Evolutionary conservation across 2,797 vertebrate genomes (phyloP).

Genomic region (Eulemur rubriventer): DNA sequence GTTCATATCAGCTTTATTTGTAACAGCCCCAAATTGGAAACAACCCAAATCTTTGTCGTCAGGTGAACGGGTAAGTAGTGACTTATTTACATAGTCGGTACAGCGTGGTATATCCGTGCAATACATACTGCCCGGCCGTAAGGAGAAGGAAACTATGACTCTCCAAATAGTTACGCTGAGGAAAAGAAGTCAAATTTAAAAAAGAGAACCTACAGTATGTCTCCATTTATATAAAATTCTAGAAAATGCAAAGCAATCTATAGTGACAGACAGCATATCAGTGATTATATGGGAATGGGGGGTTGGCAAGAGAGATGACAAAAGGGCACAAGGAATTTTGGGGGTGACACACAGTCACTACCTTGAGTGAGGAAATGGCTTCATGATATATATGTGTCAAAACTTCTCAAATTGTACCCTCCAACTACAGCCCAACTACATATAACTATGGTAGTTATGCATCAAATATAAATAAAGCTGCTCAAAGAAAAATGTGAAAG

Average conservation of each 20-base stretch:
- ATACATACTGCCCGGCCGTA: not conserved
- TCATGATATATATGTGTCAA: too few species aligned
- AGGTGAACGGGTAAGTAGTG: not conserved
- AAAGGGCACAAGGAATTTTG: not conserved
- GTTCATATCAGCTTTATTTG: not conserved
- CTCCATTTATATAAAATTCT: not conserved
- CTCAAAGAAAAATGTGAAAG: not conserved
- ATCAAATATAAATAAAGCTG: not conserved
- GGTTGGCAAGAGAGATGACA: not conserved
- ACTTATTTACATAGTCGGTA: rapidly evolving
- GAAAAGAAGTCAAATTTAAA: not conserved
- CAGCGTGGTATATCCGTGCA: too few species aligned
- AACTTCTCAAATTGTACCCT: not conserved
- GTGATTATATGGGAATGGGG: not conserved
- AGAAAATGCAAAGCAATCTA: not conserved
- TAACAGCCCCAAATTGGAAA: not conserved
- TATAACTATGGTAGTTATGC: not conserved
- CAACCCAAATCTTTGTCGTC: not conserved
- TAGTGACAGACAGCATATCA: not conserved
- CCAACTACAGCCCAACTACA: not conserved
- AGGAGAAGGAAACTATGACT: not conserved
- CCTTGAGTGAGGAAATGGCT: not conserved
- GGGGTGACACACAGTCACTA: not conserved
- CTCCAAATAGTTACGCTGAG: not conserved
- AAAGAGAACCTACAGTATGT: not conserved